Percentiles rank a stretch among this genome's conserved stretches.
Evolutionary conservation across 92 coral and sea anemone species (phyloP).

Genomic region (Epizoanthus ramosus): DNA sequence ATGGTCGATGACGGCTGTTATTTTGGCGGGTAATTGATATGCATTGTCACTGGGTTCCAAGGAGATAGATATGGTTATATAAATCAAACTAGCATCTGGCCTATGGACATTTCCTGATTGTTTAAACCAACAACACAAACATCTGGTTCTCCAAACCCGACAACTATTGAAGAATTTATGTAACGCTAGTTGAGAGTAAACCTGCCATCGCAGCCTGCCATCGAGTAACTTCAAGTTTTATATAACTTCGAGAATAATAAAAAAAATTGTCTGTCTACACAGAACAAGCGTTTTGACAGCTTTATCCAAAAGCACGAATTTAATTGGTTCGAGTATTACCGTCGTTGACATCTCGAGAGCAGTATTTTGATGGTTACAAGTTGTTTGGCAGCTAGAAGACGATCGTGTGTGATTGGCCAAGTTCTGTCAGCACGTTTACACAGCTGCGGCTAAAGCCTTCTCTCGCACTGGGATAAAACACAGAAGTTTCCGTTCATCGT

Average conservation of each 20-base stretch:
- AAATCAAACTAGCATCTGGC: slow-evolving; percentile 50
- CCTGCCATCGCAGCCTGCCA: not conserved
- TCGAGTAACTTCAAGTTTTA: not conserved
- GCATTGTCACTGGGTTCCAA: slow-evolving; percentile 53
- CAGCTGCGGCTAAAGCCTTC: slow-evolving; percentile 75
- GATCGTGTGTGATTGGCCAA: slow-evolving; percentile 89
- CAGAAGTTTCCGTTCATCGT: slow-evolving; percentile 61
- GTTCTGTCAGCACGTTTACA: slow-evolving; percentile 94
- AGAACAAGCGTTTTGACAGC: slow-evolving; percentile 54
- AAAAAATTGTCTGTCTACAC: slow-evolving; percentile 37
- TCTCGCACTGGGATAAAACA: slow-evolving; percentile 77
- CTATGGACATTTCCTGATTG: slow-evolving; percentile 41
- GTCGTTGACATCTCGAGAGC: slow-evolving; percentile 60
- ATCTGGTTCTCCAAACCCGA: slow-evolving; percentile 43
- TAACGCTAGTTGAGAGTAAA: slow-evolving; percentile 12
- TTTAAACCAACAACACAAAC: slow-evolving; percentile 36
- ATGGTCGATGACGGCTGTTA: slow-evolving; percentile 44
- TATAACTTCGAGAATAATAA: not conserved
- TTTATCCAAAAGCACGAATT: slow-evolving; percentile 23
- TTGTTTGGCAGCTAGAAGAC: slow-evolving; percentile 80
- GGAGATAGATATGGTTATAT: slow-evolving; percentile 47
- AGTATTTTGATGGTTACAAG: slow-evolving; percentile 75
- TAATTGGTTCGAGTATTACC: slow-evolving; percentile 57
- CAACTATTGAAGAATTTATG: slow-evolving; percentile 31
- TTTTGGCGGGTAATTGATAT: slow-evolving; percentile 69